These are phyloP conservation scores for Drosophila anomalipes DNA, from an alignment of 2,888 invertebrate genomes.

Conservation along the genomic window DNA sequence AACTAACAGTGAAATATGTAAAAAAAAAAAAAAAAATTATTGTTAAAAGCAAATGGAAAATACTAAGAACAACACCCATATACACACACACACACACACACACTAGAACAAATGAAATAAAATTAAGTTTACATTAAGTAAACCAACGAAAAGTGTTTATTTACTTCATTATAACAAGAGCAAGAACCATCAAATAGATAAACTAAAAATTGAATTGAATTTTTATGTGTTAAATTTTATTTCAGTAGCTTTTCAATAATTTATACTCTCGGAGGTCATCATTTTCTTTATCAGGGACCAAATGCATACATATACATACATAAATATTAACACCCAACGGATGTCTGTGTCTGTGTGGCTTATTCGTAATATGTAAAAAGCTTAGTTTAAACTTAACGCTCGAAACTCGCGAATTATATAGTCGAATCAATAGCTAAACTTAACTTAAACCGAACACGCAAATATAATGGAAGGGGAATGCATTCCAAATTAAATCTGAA, in stretches of 20 bases:
- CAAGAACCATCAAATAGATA: background rate
- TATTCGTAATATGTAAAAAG: conserved; percentile 56
- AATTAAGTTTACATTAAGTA: conserved; percentile 42
- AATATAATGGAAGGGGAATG: conserved; percentile 47
- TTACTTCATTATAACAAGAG: conserved; percentile 2
- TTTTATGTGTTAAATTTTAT: conserved; percentile 39
- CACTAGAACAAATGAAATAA: conserved; percentile 37
- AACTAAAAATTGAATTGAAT: background rate
- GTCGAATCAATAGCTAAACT: conserved; percentile 35
- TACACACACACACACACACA: background rate
- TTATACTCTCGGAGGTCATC: conserved; percentile 26
- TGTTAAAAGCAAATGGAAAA: conserved; percentile 11
- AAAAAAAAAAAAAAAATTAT: conserved; percentile 6
- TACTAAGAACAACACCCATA: background rate
- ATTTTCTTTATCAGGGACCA: conserved; percentile 17
- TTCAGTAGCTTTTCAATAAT: conserved; percentile 39
- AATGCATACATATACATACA: conserved; percentile 31
- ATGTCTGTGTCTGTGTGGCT: conserved; percentile 28
- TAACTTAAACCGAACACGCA: conserved; percentile 33
- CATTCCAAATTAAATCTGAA: conserved; percentile 42
- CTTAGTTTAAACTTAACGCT: conserved; percentile 70
- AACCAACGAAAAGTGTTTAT: conserved; percentile 20
- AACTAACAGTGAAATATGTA: conserved; percentile 21
- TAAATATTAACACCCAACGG: conserved; percentile 30
- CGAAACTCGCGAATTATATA: conserved; percentile 44